These are phyloP conservation scores for Diplosoma virens DNA, from an alignment of 23 tunicate species.

Conservation along the genomic window DNA sequence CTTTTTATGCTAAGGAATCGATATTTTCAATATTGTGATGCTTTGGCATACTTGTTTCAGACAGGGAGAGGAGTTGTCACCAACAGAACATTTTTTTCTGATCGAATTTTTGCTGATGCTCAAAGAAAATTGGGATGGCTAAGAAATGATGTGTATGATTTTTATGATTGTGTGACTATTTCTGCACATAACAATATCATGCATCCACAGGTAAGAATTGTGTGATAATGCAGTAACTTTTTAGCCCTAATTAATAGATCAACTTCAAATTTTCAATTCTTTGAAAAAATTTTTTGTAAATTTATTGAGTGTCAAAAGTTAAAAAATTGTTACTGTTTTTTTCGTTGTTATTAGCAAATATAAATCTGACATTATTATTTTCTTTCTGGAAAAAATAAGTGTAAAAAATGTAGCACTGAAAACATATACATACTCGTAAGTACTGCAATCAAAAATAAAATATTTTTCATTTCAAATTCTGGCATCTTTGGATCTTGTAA, in stretches of 20 bases:
- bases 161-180: background rate
- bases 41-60: slow-evolving; percentile 44
- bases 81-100: slow-evolving; percentile 34
- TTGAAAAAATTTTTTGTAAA: too few species aligned
- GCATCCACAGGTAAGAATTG: slow-evolving; percentile 42
- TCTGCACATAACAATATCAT: slow-evolving; percentile 4
- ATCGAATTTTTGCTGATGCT: slow-evolving; percentile 58
- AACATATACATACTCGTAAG: too few species aligned
- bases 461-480: too few species aligned
- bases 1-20: slow-evolving; percentile 2
- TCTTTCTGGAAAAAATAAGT: too few species aligned
- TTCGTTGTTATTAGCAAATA: too few species aligned
- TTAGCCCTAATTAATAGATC: background rate
- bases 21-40: slow-evolving; percentile 53
- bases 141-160: slow-evolving; percentile 11
- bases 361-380: too few species aligned
- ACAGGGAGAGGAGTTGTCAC: slow-evolving; percentile 57
- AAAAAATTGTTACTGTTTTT: too few species aligned
- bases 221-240: background rate
- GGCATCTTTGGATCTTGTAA: too few species aligned
- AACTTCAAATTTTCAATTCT: too few species aligned
- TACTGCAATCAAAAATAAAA: too few species aligned
- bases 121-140: slow-evolving; percentile 49
- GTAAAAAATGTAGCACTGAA: too few species aligned
- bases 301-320: too few species aligned